Conservation (phyloP, 2,888 invertebrate species). For the Standfussiana lucernea region DNA sequence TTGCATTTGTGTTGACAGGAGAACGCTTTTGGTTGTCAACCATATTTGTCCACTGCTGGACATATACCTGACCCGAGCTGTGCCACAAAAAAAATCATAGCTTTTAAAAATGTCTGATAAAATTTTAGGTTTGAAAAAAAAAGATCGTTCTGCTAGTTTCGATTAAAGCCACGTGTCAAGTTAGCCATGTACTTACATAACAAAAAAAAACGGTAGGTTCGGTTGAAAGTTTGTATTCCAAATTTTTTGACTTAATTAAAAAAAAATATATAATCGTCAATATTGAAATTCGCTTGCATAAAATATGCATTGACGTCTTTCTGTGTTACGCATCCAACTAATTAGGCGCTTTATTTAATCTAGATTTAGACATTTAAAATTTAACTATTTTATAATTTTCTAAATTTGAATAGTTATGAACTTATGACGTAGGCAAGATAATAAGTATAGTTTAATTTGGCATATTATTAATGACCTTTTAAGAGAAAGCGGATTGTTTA, state of each 20-base stretch:
- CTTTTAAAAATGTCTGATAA: background rate
- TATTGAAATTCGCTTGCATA: background rate
- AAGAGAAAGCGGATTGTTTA: background rate
- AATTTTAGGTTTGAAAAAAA: background rate
- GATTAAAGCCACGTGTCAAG: background rate
- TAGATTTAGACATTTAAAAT: background rate
- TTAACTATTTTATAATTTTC: background rate
- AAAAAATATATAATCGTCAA: background rate
- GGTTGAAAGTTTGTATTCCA: background rate
- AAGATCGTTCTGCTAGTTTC: background rate
- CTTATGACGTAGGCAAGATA: background rate
- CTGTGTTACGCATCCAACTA: background rate
- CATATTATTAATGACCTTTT: background rate
- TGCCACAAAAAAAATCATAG: background rate
- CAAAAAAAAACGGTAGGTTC: background rate
- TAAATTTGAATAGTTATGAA: background rate
- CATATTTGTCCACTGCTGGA: background rate
- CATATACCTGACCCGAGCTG: background rate
- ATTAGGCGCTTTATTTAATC: slow-evolving; percentile 6
- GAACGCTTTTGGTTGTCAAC: background rate
- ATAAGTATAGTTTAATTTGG: background rate
- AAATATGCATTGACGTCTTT: background rate
- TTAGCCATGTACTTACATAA: background rate
- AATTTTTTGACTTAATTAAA: background rate
- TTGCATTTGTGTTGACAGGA: no score